Evolutionary conservation across 2,113 vertebrate species (phyloP).

Genomic region (Phrynosoma blainvillii): DNA sequence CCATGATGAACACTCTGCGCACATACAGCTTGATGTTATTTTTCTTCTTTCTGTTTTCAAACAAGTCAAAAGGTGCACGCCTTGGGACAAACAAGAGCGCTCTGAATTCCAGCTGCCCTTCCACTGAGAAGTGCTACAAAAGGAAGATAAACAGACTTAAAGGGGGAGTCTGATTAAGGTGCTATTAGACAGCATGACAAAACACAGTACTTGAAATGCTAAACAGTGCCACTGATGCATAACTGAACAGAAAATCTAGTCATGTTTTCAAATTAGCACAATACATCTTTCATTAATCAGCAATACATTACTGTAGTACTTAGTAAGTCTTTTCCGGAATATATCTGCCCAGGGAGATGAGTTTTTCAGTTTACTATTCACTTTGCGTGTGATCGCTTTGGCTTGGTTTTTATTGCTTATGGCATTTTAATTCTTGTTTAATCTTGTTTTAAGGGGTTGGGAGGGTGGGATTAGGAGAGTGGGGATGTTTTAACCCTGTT

Average conservation of each 20-base stretch:
- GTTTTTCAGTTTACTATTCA: too few relatives aligned
- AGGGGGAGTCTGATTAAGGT: not conserved
- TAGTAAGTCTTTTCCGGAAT: not conserved
- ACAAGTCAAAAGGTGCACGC: conserved; percentile 92
- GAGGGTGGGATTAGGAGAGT: too few relatives aligned
- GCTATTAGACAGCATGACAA: not conserved
- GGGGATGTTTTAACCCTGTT: too few relatives aligned
- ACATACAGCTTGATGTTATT: conserved; percentile 97
- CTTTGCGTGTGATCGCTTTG: too few relatives aligned
- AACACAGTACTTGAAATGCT: not conserved
- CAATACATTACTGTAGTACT: not conserved
- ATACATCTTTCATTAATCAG: not conserved
- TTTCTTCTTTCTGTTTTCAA: conserved; percentile 95
- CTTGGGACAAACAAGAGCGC: conserved; percentile 93
- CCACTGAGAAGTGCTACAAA: conserved; percentile 94
- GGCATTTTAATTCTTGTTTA: too few relatives aligned
- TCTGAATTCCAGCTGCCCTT: conserved; percentile 94
- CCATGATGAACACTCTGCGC: conserved; percentile 98
- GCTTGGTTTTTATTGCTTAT: too few relatives aligned
- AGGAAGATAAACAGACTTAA: not conserved
- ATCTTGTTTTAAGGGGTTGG: too few relatives aligned
- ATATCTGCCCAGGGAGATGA: too few relatives aligned
- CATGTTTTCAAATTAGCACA: not conserved
- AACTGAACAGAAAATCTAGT: too few relatives aligned
- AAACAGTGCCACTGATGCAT: not conserved